Percentiles rank a stretch among this genome's conserved stretches.
These are phyloP conservation scores for Dasypogon diadema DNA, from an alignment of 2,888 invertebrate species.

Conservation along the genomic window DNA sequence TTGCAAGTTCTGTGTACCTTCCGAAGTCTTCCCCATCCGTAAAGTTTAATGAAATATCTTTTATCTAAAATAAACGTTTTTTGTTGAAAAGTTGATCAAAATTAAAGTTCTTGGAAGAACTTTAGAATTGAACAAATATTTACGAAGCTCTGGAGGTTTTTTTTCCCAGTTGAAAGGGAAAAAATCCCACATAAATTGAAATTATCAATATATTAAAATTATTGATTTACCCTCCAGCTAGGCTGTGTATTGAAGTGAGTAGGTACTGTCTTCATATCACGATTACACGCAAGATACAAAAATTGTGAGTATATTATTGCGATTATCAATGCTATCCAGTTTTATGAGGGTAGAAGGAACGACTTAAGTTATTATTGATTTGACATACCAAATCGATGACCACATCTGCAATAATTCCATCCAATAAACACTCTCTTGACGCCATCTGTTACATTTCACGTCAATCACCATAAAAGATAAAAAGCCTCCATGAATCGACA, in stretches of 20 bases:
- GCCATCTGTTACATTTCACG: slow-evolving; percentile 36
- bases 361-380: not conserved
- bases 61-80: not conserved
- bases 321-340: not conserved
- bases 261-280: no score
- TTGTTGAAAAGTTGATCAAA: not conserved
- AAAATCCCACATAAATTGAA: not conserved
- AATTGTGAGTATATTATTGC: not conserved
- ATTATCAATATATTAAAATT: no score
- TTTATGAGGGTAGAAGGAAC: not conserved
- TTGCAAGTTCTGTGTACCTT: not conserved
- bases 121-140: not conserved
- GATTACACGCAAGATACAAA: no score
- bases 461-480: slow-evolving; percentile 37
- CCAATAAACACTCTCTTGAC: slow-evolving; percentile 20
- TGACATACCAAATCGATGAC: not conserved
- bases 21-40: not conserved
- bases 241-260: no score
- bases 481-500: not conserved
- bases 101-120: not conserved
- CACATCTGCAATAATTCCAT: slow-evolving; percentile 28
- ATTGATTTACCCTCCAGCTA: no score
- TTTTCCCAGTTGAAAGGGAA: not conserved
- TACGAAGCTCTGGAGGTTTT: not conserved
- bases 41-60: slow-evolving; percentile 1